Evolutionary conservation across 2,888 invertebrate species (phyloP).

Genomic region (Aphidius colemani): DNA sequence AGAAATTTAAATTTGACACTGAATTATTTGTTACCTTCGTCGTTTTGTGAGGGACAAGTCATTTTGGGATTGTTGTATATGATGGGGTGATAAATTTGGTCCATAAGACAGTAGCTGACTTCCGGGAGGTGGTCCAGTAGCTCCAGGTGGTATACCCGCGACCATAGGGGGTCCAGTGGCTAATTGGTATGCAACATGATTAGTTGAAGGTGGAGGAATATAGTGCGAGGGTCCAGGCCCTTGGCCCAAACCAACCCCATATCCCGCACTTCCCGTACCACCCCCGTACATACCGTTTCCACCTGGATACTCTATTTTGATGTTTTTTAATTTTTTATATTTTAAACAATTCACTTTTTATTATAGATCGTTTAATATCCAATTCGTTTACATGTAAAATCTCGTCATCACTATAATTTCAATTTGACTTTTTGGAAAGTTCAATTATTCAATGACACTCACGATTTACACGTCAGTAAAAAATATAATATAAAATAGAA

Average conservation of each 20-base stretch:
- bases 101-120: conserved; percentile 53
- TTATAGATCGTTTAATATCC: not conserved
- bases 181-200: conserved; percentile 51
- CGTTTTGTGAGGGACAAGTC: conserved; percentile 50
- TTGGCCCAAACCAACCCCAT: conserved; percentile 52
- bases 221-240: conserved; percentile 54
- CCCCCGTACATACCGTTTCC: conserved; percentile 55
- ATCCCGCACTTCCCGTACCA: conserved; percentile 51
- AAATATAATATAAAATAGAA: no score
- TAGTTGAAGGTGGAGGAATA: conserved; percentile 44
- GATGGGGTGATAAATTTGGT: conserved; percentile 51
- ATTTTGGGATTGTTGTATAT: conserved; percentile 48
- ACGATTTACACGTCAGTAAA: not conserved
- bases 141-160: conserved; percentile 33
- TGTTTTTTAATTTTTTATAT: conserved; percentile 23
- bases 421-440: conserved; percentile 1
- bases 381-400: not conserved
- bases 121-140: conserved; percentile 36
- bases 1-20: no score
- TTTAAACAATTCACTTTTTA: not conserved
- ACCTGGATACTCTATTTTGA: conserved; percentile 56
- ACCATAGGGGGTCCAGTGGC: conserved; percentile 46
- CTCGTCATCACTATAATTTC: not conserved
- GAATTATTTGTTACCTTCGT: conserved; percentile 43
- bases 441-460: conserved; percentile 5